Base-by-base conservation (phyloP, 1,140 invertebrate species). In the Hestina assimilis region DNA sequence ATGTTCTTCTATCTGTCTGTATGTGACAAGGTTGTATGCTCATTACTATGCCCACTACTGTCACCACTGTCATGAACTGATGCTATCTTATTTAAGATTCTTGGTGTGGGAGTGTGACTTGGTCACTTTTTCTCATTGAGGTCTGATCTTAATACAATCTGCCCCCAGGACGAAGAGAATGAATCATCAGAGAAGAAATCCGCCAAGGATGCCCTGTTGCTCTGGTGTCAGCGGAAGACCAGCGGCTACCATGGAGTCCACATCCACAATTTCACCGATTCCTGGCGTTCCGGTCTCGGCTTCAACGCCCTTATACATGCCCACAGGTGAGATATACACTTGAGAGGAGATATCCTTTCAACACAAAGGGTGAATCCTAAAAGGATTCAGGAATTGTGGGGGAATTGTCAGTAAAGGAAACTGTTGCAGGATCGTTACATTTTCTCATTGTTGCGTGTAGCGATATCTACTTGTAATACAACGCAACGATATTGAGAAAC, bases 211-310 rank as follows among this genome's bases (percentile, higher is more conserved):
- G 98, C 98, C 2, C 87, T 99, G 54, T 89, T 99, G 20, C 91
- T 99, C 40, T 99, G 98, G 98, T 99, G 98, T 79, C 98, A 99
- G 89, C 92, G 98, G 40, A 99, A 99, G 89, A 99, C 98, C 1
- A 95, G 94, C 75, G 98, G 97, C 62, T 97, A 97, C 89, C 91
- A 93, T 48, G 94, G 94, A 47, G 97, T 98, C 29, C 94, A 96
- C 67, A 97, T 98, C 63, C 93, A 95, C 77, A 92, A 92, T 87
- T 92, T 92, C 88, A 92, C 90, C 91, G 95, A 92, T 73, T 98
- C 96, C n/a, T 99, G 98, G 98, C 90, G 97, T 52, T 96, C 92
- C 64, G 98, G 98, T 14, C 91, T 99, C 59, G 98, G 96, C 14
- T 99, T 99, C 90, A 99, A 98, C 87, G 98, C 98, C 11, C 93